phyloP scores from a whole-genome alignment of 1,140 invertebrate species.

The Anagrus nilaparvatae region DNA sequence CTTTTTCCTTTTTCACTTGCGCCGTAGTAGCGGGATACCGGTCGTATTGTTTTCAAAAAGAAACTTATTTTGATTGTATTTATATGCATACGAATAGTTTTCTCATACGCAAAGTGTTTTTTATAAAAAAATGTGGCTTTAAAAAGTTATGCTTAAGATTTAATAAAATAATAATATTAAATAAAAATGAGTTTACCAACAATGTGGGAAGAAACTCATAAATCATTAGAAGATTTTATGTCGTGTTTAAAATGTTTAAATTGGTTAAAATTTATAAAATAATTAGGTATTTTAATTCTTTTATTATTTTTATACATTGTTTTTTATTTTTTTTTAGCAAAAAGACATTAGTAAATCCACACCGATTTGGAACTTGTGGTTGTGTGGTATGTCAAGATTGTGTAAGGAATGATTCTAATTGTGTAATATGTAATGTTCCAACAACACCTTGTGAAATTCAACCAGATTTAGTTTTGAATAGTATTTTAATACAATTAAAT shows the following conservation, averaged over 20 bases:
- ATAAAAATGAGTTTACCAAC: slow-evolving; percentile 1
- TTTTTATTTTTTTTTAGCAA: slow-evolving; percentile 17
- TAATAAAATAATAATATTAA: too few relatives aligned
- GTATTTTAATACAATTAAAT: slow-evolving; percentile 21
- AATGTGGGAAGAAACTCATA: slow-evolving; percentile 21
- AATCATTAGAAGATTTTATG: slow-evolving; percentile 18
- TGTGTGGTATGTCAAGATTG: slow-evolving; percentile 31
- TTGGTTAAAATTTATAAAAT: slow-evolving; percentile 19
- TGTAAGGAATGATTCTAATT: slow-evolving; percentile 15
- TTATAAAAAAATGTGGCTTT: too few relatives aligned
- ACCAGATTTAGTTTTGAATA: slow-evolving; percentile 20
- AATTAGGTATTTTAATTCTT: background rate
- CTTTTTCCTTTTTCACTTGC: too few relatives aligned
- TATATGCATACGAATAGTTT: too few relatives aligned
- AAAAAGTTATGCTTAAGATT: too few relatives aligned
- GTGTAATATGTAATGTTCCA: slow-evolving; percentile 24
- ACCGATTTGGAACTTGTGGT: slow-evolving; percentile 25
- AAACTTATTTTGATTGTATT: too few relatives aligned
- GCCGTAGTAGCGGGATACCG: too few relatives aligned
- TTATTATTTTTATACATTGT: slow-evolving; percentile 1
- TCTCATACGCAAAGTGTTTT: too few relatives aligned
- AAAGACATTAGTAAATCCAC: slow-evolving; percentile 18
- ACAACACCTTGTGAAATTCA: slow-evolving; percentile 22
- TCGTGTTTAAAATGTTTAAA: slow-evolving; percentile 18
- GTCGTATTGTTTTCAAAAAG: too few relatives aligned